Evolutionary conservation across 2,888 invertebrate genomes (phyloP).

Genomic region (Chirona hameri): DNA sequence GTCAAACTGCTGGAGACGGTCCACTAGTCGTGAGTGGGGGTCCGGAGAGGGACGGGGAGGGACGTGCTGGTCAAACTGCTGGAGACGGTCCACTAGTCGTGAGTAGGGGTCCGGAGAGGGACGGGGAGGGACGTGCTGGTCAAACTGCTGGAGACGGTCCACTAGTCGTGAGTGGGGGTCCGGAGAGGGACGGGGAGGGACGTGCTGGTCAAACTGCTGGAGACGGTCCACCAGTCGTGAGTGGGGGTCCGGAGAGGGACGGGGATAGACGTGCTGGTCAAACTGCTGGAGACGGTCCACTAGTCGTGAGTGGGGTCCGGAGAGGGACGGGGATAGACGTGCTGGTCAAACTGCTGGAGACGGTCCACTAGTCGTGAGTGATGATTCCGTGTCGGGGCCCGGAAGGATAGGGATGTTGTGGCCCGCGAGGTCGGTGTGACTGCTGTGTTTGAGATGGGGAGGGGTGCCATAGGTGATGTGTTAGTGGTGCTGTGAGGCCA

Average conservation of each 20-base stretch:
- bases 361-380: conserved; percentile 36
- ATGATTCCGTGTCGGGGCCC: no score
- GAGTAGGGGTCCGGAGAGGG: no score
- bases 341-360: conserved; percentile 67
- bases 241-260: no score
- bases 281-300: conserved; percentile 59
- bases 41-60: no score
- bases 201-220: conserved; percentile 67
- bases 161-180: conserved; percentile 32
- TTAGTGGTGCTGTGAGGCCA: no score
- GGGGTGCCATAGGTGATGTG: no score
- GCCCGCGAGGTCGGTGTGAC: no score
- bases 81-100: conserved; percentile 49
- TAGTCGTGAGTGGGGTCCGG: neutral
- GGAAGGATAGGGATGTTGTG: no score
- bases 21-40: conserved; percentile 33
- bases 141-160: conserved; percentile 61
- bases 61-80: conserved; percentile 67
- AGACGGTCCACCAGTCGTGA: conserved; percentile 46
- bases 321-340: no score
- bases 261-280: conserved; percentile 61
- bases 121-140: conserved; percentile 59
- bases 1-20: conserved; percentile 63
- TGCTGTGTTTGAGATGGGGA: no score
- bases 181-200: no score